Evolutionary conservation across 2,113 vertebrate species (phyloP), one percentile per base, ranked within the genome.

Genomic region (Eretmochelys imbricata): DNA sequence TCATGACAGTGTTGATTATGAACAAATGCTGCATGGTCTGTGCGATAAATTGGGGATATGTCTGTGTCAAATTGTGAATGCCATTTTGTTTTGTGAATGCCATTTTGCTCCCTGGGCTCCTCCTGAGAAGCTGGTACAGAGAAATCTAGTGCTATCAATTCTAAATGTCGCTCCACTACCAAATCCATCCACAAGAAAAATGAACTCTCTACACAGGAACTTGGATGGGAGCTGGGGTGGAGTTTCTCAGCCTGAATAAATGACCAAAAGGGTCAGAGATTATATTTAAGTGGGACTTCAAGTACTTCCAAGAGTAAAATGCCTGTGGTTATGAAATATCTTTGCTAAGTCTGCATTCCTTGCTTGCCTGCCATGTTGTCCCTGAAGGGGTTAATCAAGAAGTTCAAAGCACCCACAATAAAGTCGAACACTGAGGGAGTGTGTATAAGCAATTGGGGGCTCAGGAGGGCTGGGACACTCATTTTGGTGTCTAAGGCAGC

Each of bases 401-500:
- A 38, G 13, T 72, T 75, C 42, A 82, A 62, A 80, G 24, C 2
- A 80, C 50, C 31, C 65, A 76, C 16, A 27, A 80, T 13, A 91
- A 84, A 9, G 20, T 86, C 24, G 5, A 93, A 19, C 5, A 88
- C 54, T 88, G 48, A 78, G 51, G 72, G n/a, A 51, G 69, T 84
- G 13, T 76, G 24, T 85, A 16, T 53, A 82, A 84, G 84, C 85
- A 85, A 2, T 0, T 0, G 8, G 22, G 5, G 35, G 49, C 16
- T 57, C 62, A n/a, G 62, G 31, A 65, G 31, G 62, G 3, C 24
- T 57, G 31, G 7, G 31, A 65, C 62, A 65, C 16, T 65, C 7
- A 35, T 65, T 65, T 65, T 35, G 14, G 62, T 6, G 31, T 35
- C 6, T 65, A 65, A 65, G 16, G 14, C 14, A 14, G 31, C 31